phyloP scores from a whole-genome alignment of 2,113 vertebrate species.

The Pseudorasbora parva region DNA sequence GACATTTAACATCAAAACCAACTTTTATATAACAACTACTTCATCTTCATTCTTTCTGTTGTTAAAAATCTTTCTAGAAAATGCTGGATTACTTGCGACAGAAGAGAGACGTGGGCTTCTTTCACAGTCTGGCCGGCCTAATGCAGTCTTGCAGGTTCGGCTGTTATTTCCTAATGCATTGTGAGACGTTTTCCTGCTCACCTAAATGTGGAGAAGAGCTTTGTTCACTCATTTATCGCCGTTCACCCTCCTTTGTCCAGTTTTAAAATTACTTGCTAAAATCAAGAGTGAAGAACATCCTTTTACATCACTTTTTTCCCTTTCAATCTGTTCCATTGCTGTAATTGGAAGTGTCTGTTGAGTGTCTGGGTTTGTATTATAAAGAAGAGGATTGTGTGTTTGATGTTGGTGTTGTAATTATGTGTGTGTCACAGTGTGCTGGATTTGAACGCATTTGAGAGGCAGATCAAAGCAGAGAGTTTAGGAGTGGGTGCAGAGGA shows the following conservation, averaged over 20 bases:
- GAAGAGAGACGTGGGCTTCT: constrained; percentile 92
- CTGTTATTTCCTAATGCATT: constrained; percentile 17
- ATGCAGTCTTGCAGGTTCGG: constrained; percentile 93
- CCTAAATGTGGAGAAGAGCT: background rate
- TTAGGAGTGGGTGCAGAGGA: constrained; percentile 92
- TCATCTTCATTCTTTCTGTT: background rate
- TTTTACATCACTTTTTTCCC: background rate
- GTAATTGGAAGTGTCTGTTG: background rate
- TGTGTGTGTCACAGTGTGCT: constrained; percentile 80
- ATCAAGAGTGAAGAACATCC: constrained; percentile 20
- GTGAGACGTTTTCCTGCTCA: background rate
- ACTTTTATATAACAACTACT: background rate
- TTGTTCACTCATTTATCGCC: constrained; percentile 56
- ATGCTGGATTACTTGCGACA: constrained; percentile 94
- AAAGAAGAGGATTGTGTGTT: constrained; percentile 14
- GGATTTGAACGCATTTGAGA: constrained; percentile 94
- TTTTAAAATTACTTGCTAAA: constrained; percentile 2
- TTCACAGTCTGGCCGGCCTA: constrained; percentile 90
- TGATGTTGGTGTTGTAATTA: constrained; percentile 19
- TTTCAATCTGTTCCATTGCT: background rate
- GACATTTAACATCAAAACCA: constrained; percentile 33
- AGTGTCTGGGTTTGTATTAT: constrained; percentile 6
- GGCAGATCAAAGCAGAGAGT: constrained; percentile 97
- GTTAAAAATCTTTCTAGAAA: constrained; percentile 78
- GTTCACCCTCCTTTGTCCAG: background rate